These are phyloP conservation scores for Phataginus tricuspis DNA, from an alignment of 2,797 vertebrate species.

Conservation along the genomic window DNA sequence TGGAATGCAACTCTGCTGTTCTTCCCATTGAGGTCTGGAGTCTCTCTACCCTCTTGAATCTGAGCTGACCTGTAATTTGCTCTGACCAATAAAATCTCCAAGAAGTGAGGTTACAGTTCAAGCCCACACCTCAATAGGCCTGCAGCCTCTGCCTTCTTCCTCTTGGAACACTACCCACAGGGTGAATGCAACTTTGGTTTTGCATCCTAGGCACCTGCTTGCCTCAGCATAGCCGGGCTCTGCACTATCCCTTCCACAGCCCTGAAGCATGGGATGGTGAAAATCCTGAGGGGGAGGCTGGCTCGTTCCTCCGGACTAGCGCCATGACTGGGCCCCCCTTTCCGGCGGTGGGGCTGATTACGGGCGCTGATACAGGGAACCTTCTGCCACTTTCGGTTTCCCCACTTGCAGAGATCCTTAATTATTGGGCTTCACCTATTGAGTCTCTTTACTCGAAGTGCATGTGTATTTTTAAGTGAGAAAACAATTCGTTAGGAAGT, in stretches of 20 bases:
- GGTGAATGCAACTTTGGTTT: background rate
- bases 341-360: slow-evolving; percentile 30
- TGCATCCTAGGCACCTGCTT: background rate
- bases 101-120: background rate
- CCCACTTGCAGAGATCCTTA: slow-evolving; percentile 45
- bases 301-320: background rate
- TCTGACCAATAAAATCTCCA: background rate
- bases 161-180: background rate
- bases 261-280: background rate
- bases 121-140: background rate
- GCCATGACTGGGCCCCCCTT: background rate
- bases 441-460: slow-evolving; percentile 1
- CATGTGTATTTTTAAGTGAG: slow-evolving; percentile 37
- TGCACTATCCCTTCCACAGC: background rate
- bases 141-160: background rate
- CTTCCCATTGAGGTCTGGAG: background rate
- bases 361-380: background rate
- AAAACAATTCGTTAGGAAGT: slow-evolving; percentile 72
- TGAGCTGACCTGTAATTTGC: background rate
- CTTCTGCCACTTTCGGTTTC: background rate
- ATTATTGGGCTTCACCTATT: slow-evolving; percentile 70
- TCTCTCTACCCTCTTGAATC: background rate
- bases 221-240: accelerated
- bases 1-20: background rate
- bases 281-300: background rate